These are phyloP conservation scores for Strigamia maritima DNA, from an alignment of 2,888 invertebrate genomes.

Conservation along the genomic window DNA sequence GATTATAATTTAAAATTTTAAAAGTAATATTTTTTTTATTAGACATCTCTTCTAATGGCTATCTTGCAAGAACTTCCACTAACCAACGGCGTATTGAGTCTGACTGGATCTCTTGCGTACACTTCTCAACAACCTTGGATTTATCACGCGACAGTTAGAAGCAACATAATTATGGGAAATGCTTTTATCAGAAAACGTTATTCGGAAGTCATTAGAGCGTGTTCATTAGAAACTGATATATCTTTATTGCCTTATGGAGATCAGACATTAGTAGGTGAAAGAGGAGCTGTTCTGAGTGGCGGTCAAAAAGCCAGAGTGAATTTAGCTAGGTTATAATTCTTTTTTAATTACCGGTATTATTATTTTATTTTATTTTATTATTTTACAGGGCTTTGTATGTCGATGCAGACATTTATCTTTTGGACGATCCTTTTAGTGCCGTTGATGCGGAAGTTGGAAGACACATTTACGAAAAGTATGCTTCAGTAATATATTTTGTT, in stretches of 20 bases:
- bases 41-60: constrained; percentile 54
- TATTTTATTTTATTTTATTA: too few species aligned
- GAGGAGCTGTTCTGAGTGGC: constrained; percentile 78
- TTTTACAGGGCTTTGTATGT: constrained; percentile 50
- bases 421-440: constrained; percentile 57
- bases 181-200: constrained; percentile 59
- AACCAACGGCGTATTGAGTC: constrained; percentile 60
- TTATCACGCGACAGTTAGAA: constrained; percentile 70
- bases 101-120: constrained; percentile 63
- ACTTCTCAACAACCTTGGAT: constrained; percentile 72
- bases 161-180: constrained; percentile 88
- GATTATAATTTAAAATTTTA: not conserved
- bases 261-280: constrained; percentile 78
- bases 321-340: constrained; percentile 54
- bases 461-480: constrained; percentile 54
- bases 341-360: not conserved
- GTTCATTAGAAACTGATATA: constrained; percentile 35
- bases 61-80: constrained; percentile 72
- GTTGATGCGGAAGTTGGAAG: constrained; percentile 56
- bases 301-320: constrained; percentile 82
- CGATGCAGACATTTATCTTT: constrained; percentile 56
- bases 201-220: constrained; percentile 56
- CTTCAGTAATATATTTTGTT: not conserved
- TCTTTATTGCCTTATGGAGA: constrained; percentile 70
- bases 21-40: not conserved